These are phyloP conservation scores for Palythoa grandiflora DNA, from an alignment of 92 coral and sea anemone species.

Conservation along the genomic window DNA sequence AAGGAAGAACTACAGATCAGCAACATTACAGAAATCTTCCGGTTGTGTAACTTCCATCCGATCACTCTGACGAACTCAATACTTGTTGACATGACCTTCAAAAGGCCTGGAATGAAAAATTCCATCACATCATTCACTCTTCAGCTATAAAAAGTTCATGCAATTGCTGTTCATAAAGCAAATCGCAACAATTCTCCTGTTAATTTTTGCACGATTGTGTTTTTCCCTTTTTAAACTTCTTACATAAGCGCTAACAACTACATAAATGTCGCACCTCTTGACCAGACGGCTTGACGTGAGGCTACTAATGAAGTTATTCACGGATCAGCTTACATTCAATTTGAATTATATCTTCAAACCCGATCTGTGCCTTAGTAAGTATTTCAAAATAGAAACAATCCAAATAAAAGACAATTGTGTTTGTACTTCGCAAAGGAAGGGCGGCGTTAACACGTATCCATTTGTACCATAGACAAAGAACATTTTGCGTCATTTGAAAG, in stretches of 20 bases:
- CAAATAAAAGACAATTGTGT: neutral
- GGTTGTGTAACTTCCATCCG: neutral
- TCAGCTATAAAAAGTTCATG: too few species aligned
- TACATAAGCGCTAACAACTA: too few species aligned
- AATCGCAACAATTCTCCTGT: too few species aligned
- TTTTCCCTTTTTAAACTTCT: too few species aligned
- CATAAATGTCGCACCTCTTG: too few species aligned
- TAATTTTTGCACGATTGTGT: too few species aligned
- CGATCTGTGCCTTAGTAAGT: neutral
- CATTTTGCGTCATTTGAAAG: conserved; percentile 3
- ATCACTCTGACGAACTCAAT: neutral
- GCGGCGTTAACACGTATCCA: neutral
- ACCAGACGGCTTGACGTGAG: neutral
- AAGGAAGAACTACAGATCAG: neutral
- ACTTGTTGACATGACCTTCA: neutral
- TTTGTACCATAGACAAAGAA: neutral
- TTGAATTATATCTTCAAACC: neutral
- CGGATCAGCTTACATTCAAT: neutral
- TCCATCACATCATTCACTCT: too few species aligned
- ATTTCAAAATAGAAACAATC: neutral
- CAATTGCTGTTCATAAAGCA: too few species aligned
- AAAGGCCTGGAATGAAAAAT: too few species aligned
- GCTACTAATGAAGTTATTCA: neutral
- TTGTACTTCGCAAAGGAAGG: neutral
- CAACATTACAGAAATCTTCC: neutral